Evolutionary conservation across 2,888 invertebrate species (phyloP), one percentile per base, ranked within the genome.

Genomic region (Bedellia somnulentella): DNA sequence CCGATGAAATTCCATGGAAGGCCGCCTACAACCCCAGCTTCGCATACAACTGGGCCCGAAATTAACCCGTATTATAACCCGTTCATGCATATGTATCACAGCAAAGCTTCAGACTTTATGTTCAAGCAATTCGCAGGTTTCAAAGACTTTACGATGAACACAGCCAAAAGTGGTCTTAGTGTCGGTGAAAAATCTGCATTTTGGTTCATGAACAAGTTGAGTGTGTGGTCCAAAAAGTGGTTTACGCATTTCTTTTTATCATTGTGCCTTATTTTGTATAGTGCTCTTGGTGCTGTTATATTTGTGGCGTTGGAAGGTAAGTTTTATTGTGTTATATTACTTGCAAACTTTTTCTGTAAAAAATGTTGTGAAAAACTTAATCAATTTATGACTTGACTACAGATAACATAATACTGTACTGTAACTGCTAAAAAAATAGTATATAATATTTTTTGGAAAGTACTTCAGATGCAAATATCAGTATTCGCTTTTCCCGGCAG

Each of bases 191-290:
- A 89, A 54, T 80, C 83, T 35, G 88, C 88, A 0, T 87, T 85
- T 44, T 89, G 87, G 81, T 63, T 89, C 37, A 89, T 89, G 52
- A 84, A 85, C 39, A 89, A 86, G 70, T 75, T 91, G 37, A 83
- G 86, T 48, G 68, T 81, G 32, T 82, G 85, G 71, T 92, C 91
- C 2, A 84, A 82, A 47, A 82, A 81, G 49, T 93, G 93, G 92
- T 92, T 93, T 53, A 93, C 93, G 22, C 93, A 93, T 62, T 82
- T 91, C 36, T 92, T 92, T 57, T 78, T 94, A 46, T 81, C 88
- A 44, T 53, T 89, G 43, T 83, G 93, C 43, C 80, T 94, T 36
- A 66, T 85, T 31, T 57, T 85, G 31, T 95, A 93, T 58, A 91
- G 88, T 45, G 70, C 88, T 35, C 81, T 87, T 16, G 95, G 95